Conservation (phyloP, 2,113 vertebrate species). For the Mustelus asterias region DNA sequence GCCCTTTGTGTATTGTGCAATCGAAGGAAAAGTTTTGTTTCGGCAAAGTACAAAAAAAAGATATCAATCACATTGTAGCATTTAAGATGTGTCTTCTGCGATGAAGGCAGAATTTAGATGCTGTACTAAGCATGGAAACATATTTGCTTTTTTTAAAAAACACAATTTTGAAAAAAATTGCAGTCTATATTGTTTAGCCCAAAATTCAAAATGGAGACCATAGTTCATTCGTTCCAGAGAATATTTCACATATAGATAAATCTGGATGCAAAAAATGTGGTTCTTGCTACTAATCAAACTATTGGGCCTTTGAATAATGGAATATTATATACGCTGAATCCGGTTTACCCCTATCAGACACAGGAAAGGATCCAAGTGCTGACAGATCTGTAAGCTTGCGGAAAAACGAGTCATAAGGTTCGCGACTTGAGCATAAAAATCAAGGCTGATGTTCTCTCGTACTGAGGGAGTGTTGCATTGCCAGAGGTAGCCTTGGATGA, state of each 20-base stretch:
- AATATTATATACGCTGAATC: background rate
- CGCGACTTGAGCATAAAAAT: background rate
- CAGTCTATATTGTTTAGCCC: background rate
- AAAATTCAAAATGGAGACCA: background rate
- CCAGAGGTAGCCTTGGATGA: background rate
- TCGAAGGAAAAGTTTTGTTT: background rate
- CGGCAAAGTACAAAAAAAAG: background rate
- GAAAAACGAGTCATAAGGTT: background rate
- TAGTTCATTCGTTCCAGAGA: background rate
- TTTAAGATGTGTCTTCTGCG: background rate
- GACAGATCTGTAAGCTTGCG: background rate
- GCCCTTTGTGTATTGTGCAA: background rate
- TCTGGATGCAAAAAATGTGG: background rate
- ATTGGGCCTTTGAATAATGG: background rate
- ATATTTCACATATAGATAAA: background rate
- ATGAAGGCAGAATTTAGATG: background rate
- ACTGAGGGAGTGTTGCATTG: background rate
- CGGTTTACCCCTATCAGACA: background rate
- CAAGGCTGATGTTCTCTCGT: background rate
- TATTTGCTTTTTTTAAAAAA: background rate
- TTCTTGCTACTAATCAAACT: background rate
- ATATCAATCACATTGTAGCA: background rate
- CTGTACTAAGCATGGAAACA: background rate
- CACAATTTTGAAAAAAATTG: background rate
- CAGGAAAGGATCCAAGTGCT: background rate